Base-by-base conservation (phyloP, 2,113 vertebrate species). In the Mola mola region DNA sequence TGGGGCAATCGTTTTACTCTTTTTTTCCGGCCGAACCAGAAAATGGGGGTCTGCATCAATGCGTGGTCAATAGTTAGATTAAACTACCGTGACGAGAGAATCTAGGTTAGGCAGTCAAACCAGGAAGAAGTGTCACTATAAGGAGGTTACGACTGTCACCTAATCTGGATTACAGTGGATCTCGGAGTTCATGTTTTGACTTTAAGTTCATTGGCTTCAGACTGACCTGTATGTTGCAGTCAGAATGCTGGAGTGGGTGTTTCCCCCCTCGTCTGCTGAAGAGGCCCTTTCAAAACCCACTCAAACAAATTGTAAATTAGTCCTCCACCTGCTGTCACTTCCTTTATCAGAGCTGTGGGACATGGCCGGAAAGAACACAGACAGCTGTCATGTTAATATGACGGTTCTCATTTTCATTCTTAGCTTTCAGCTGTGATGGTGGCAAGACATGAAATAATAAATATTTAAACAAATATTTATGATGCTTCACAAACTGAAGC, bases 141-240 rank as follows among this genome's bases (percentile, higher is more conserved):
- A 77, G 33, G 73, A 72, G 65, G 55, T 37, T 52, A 69, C 17
- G 50, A 19, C 67, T 59, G 51, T 29, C 58, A 42, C 73, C 56
- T 81, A 85, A 85, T 86, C 79, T 83, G 78, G 83, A 86, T 87
- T 84, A 82, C 17, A 69, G 56, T 70, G 62, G 79, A 83, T 86
- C 65, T 47, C 28, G 41, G 33, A 55, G 61, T 56, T 72, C 41
- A 72, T 71, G 55, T 59, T 81, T 79, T 78, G 72, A 71, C 68
- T 78, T 65, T 63, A 51, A 52, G 8, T 52, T 58, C 42, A 57
- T 6, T 77, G 52, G 19, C 42, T 55, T 33, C 46, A 55, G 28
- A 61, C 42, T 44, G 47, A 47, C 33, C 47, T 61, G 22, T 2
- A 6, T 15, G 5, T 17, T 38, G 0, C 25, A 65, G 9, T 65